Percentiles rank a stretch among this genome's conserved stretches.
Conservation (phyloP, 2,888 invertebrate species). For the Heteromyza rotundicornis region DNA sequence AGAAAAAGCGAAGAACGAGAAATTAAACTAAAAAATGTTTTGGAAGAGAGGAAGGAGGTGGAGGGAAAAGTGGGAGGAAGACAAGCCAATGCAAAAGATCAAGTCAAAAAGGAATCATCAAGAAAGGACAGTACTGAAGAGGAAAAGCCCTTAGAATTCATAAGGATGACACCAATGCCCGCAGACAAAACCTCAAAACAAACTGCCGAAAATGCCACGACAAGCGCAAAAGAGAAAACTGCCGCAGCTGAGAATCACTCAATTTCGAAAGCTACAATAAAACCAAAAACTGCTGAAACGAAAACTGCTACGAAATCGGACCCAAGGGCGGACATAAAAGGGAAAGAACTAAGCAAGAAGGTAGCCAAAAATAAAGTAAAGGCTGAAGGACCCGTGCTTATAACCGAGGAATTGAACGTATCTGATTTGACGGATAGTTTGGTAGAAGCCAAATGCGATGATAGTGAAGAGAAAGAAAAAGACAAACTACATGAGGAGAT, state of each 20-base stretch:
- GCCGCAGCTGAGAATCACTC: constrained; percentile 10
- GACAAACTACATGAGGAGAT: no score
- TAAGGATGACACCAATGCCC: constrained; percentile 28
- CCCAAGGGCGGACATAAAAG: constrained; percentile 10
- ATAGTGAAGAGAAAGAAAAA: neutral
- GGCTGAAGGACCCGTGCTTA: neutral
- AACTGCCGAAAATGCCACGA: constrained; percentile 13
- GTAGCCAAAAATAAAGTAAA: neutral
- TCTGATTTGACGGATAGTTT: constrained; percentile 32
- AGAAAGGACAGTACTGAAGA: constrained; percentile 25
- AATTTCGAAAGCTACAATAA: constrained; percentile 6
- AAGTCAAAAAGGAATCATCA: neutral
- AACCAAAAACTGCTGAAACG: constrained; percentile 7
- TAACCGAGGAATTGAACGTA: constrained; percentile 31
- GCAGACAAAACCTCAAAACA: constrained; percentile 7
- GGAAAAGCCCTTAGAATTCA: constrained; percentile 33
- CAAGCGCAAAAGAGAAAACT: constrained; percentile 26
- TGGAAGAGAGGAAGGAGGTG: neutral
- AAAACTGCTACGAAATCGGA: constrained; percentile 17
- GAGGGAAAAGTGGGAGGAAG: neutral
- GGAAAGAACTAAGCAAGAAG: constrained; percentile 22
- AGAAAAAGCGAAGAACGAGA: neutral
- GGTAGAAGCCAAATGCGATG: constrained; percentile 2
- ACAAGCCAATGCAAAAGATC: no score
- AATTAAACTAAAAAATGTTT: neutral